Conservation (phyloP, 2,113 vertebrate species). For the Cyphotilapia sp. region DNA sequence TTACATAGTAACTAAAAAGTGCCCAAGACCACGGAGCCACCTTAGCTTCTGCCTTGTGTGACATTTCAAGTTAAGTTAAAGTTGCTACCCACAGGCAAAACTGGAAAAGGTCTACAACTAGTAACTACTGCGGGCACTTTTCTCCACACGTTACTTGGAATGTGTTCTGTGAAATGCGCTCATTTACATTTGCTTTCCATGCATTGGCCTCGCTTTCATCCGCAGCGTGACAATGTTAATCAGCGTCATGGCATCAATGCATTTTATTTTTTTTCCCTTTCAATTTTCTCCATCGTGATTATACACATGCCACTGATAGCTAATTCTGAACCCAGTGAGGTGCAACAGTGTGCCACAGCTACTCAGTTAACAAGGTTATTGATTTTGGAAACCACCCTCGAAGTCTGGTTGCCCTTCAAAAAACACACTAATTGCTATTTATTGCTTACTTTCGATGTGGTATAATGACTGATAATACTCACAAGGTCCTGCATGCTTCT, state of each 20-base stretch:
- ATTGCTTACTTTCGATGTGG: constrained; percentile 7
- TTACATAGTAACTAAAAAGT: background rate
- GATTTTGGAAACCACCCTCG: constrained; percentile 45
- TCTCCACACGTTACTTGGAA: background rate
- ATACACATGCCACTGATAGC: background rate
- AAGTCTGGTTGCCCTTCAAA: constrained; percentile 6
- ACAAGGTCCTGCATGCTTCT: background rate
- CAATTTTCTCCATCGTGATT: background rate
- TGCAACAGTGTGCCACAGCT: constrained; percentile 11
- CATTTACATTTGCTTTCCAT: constrained; percentile 3
- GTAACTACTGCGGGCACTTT: background rate
- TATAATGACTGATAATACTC: background rate
- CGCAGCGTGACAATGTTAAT: constrained; percentile 17
- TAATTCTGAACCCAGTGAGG: constrained; percentile 37
- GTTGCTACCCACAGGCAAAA: background rate
- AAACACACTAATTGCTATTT: constrained; percentile 49
- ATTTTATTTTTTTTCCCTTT: background rate
- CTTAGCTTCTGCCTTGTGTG: background rate
- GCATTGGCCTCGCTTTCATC: background rate
- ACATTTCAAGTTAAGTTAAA: constrained; percentile 22
- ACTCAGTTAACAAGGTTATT: constrained; percentile 57
- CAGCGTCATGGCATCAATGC: constrained; percentile 4
- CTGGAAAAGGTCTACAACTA: background rate
- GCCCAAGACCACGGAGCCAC: background rate
- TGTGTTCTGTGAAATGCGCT: background rate